phyloP scores from a whole-genome alignment of 2,797 vertebrate genomes.

The Antennarius maculatus region DNA sequence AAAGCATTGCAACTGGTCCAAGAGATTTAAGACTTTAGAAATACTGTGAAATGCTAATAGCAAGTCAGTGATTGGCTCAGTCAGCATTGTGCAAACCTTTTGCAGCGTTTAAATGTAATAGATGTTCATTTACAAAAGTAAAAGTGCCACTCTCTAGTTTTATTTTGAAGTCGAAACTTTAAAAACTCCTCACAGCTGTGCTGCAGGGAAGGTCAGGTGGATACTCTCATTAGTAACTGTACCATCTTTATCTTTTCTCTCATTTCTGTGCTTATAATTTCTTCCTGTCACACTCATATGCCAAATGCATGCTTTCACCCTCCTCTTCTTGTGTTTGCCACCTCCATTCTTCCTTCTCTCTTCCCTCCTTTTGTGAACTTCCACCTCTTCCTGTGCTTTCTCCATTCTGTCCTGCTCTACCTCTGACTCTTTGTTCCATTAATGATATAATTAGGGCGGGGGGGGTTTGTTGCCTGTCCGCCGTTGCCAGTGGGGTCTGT shows the following conservation, averaged over 20 bases:
- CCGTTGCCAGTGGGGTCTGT: constrained; percentile 69
- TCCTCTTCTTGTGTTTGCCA: background rate
- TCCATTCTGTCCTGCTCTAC: constrained; percentile 28
- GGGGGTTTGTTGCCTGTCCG: constrained; percentile 66
- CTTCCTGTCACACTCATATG: constrained; percentile 5
- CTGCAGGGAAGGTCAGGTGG: constrained; percentile 37
- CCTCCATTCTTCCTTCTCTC: background rate
- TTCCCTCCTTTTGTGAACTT: constrained; percentile 3
- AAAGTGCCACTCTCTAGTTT: background rate
- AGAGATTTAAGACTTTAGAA: too few relatives aligned
- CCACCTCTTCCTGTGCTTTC: constrained; percentile 13
- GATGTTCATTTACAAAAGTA: background rate
- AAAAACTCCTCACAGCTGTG: constrained; percentile 31
- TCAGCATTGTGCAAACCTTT: background rate
- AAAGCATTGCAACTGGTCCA: background rate
- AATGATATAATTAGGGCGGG: constrained; percentile 76
- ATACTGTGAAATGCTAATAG: too few relatives aligned
- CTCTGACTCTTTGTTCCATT: constrained; percentile 40
- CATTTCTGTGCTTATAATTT: constrained; percentile 7
- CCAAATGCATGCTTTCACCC: background rate
- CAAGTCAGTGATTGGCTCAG: too few relatives aligned
- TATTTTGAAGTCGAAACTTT: constrained; percentile 52
- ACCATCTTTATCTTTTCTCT: constrained; percentile 3
- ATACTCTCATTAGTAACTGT: constrained; percentile 46
- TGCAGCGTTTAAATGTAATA: background rate